Evolutionary conservation across 2,888 invertebrate genomes (phyloP), one percentile per base, ranked within the genome.

Genomic region (Parasteatoda lunata): DNA sequence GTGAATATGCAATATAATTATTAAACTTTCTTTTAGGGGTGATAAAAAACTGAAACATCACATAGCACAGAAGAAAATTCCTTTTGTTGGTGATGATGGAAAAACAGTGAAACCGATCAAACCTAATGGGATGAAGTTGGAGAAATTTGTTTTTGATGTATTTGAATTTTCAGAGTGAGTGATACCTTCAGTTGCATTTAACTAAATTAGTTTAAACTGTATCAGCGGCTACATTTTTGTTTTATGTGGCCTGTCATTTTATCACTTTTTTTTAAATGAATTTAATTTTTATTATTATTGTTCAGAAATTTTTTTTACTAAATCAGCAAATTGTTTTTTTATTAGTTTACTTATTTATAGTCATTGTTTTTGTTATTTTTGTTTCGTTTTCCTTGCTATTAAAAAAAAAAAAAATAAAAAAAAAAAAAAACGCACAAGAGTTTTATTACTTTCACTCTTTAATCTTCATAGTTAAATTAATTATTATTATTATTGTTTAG

Each of bases 121-220:
- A 88, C 95, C 97, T 0, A 99, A 99, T 91, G 99, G 99, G 9
- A 97, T 99, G 89, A 99, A 99, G 93, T 96, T 99, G 93, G 99
- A 99, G 91, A 99, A 99, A 92, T 99, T 99, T 92, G 96, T 99
- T 9, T 99, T 99, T 92, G 99, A 99, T 92, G 98, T 99, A 0
- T 99, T 99, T 91, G 96, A 96, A 91, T 97, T 97, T 92, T 95
- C 98, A 0, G 94, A 96, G 93, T 94, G 91, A 91, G 93, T 92
- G 72, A 52, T 13, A 8, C 51, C 47, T 79, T 71, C 48, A 47
- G n/a, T 11, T n/a, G 47, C 7, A 65, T 0, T 5, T 64, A 59
- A n/a, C 3, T 11, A 11, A 11, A 11, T 59, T 59, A 59, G 15
- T 64, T 64, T 64, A n/a, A 64, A n/a, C 13, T 30, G 30, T 9